Percentiles rank a stretch among this genome's conserved stretches.
Conservation (phyloP, 2,888 invertebrate genomes). For the Linnaemya vulpina region DNA sequence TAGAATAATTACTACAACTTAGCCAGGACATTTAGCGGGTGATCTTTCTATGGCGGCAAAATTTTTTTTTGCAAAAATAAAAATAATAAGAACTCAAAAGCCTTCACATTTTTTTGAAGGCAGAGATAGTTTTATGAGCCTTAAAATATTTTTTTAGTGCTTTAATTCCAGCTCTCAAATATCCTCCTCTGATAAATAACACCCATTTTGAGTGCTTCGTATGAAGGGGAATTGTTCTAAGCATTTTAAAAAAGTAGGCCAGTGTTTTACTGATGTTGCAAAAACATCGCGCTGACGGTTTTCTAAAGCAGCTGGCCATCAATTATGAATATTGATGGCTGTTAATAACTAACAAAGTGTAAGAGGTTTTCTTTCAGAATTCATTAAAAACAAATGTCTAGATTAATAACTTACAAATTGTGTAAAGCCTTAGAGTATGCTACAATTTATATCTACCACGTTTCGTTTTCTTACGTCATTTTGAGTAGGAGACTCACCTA, state of each 20-base stretch:
- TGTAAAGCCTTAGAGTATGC: not conserved
- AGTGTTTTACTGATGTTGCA: conserved; percentile 9
- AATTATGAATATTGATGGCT: conserved; percentile 49
- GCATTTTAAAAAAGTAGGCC: conserved; percentile 41
- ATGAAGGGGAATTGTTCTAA: conserved; percentile 1
- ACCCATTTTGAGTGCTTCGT: not conserved
- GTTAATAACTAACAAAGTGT: conserved; percentile 7
- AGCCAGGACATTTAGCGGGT: not conserved
- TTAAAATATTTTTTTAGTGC: not conserved
- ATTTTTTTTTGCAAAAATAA: too few species aligned
- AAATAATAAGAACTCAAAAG: too few species aligned
- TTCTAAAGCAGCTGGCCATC: conserved; percentile 33
- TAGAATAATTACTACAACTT: conserved; percentile 1
- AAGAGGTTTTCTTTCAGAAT: not conserved
- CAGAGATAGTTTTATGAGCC: too few species aligned
- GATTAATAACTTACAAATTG: not conserved
- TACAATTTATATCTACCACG: conserved; percentile 3
- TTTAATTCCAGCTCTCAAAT: not conserved
- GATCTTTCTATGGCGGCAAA: too few species aligned
- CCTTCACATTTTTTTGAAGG: too few species aligned
- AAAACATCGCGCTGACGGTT: not conserved
- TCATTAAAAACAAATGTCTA: not conserved
- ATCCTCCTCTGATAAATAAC: not conserved
- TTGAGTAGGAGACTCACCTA: not conserved
- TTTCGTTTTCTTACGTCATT: not conserved